Base-by-base conservation (phyloP, 23 tunicate genomes). In the Oikopleura albicans region DNA sequence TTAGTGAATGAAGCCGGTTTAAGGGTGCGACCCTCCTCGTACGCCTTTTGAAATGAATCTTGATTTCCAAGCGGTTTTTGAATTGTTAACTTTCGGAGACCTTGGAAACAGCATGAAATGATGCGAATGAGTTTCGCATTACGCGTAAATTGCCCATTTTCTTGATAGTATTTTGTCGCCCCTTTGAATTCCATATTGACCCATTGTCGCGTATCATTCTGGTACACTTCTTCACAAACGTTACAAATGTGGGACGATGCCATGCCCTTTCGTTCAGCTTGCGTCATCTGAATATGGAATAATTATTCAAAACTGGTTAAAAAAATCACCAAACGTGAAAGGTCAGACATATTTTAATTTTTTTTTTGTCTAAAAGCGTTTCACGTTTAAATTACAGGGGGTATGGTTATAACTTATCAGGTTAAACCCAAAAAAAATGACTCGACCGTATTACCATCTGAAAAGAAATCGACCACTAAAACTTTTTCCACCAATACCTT, bases 61-160 rank as follows among this genome's bases (percentile, higher is more conserved):
- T 22, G 31, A 16, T 37, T 16, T 2, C 31, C 79, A 2, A 12
- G 16, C 22, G 63, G 63, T 49, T 49, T 49, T 49, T 49, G 63
- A 49, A 49, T 22, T 12, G 63, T 49, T 22, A 49, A 49, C 22
- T 49, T 49, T 8, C 63, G 63, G 12, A 49, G 63, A 12, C 63
- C 79, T 29, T 71, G 79, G 31, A 71, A 71, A 16, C 34, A 2
- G 79, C 79, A 71, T 22, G 79, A 71, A 71, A 71, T 71, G 36
- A 12, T 71, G 28, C 79, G 28, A 37, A 29, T 71, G 34, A 71
- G 35, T 12, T 71, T 29, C 4, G 79, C 37, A 16, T 16, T 2
- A 2, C 34, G 4, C 27, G 27, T 29, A 71, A 71, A 71, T 29
- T 27, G 4, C 34, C 79, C 79, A 31, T 71, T 71, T 29, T 27